A percentile compares a stretch with the other conserved stretches of the same genome.
These are phyloP conservation scores for Chromoteleia sp. DNA, from an alignment of 2,888 invertebrate genomes.

Conservation along the genomic window DNA sequence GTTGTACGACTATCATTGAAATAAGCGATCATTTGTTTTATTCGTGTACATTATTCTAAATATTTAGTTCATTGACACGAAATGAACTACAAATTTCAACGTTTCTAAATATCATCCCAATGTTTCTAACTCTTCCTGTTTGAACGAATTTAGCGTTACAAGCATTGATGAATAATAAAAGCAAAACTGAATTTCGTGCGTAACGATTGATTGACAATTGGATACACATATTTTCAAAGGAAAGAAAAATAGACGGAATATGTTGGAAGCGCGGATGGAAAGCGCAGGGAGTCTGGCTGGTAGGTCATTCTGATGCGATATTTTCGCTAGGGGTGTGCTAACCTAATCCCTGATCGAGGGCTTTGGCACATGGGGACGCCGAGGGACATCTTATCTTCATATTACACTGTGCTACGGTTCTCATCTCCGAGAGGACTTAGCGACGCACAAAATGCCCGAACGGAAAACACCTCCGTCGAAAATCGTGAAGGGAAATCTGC, in stretches of 20 bases:
- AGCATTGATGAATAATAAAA: conserved; percentile 19
- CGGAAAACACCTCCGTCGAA: conserved; percentile 14
- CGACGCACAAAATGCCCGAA: conserved; percentile 15
- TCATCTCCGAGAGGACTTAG: conserved; percentile 72
- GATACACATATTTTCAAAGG: conserved; percentile 67
- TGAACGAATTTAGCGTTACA: background rate
- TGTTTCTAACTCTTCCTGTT: no score
- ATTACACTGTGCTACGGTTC: conserved; percentile 78
- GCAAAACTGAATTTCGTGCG: conserved; percentile 24
- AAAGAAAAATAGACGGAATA: conserved; percentile 62
- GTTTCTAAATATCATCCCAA: no score
- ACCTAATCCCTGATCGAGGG: conserved; percentile 82
- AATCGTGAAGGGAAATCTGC: background rate
- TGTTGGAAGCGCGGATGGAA: conserved; percentile 49
- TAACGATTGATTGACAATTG: conserved; percentile 67
- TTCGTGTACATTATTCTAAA: no score
- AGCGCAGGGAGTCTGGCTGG: conserved; percentile 68
- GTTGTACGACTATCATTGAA: no score
- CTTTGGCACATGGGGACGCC: conserved; percentile 77
- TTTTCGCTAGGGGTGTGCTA: conserved; percentile 77
- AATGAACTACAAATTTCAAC: no score
- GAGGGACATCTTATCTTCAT: conserved; percentile 83
- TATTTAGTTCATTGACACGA: no score
- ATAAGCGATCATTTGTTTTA: no score
- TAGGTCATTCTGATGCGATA: conserved; percentile 75